A percentile compares a stretch with the other conserved stretches of the same genome.
These are phyloP conservation scores for Bombus haemorrhoidalis DNA, from an alignment of 1,140 invertebrate genomes.

Conservation along the genomic window DNA sequence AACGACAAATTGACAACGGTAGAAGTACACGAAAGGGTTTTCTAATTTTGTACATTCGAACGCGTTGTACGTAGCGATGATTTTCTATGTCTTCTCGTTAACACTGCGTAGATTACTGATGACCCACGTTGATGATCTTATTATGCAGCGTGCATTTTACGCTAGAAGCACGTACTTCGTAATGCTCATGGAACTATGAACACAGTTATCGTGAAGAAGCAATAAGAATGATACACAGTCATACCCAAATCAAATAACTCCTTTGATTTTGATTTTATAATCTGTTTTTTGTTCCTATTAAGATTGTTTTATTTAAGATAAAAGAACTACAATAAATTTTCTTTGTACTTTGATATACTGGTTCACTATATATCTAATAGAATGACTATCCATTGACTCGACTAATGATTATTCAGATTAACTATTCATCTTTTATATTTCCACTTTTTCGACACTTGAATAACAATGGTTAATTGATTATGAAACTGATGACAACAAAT, in stretches of 20 bases:
- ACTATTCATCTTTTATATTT: not conserved
- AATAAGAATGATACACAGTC: not conserved
- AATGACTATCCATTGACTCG: not conserved
- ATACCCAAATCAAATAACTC: not conserved
- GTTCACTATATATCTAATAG: not conserved
- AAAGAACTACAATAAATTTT: not conserved
- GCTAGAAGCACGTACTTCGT: not conserved
- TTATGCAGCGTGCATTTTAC: constrained; percentile 18
- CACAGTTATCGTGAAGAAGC: not conserved
- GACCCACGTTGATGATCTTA: constrained; percentile 33
- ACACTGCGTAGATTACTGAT: constrained; percentile 29
- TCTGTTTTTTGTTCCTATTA: not conserved
- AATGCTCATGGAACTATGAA: not conserved
- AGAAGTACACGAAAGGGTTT: not conserved
- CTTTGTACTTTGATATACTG: not conserved
- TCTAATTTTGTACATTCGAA: not conserved
- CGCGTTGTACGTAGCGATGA: not conserved
- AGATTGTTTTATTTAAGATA: too few species aligned
- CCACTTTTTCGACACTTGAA: not conserved
- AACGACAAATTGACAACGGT: not conserved
- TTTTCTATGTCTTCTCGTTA: constrained; percentile 26
- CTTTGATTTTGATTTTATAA: not conserved
- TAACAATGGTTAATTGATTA: not conserved
- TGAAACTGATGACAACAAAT: not conserved
- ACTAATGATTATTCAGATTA: not conserved